phyloP scores from a whole-genome alignment of 2,113 vertebrate genomes.

The Pristiophorus japonicus region DNA sequence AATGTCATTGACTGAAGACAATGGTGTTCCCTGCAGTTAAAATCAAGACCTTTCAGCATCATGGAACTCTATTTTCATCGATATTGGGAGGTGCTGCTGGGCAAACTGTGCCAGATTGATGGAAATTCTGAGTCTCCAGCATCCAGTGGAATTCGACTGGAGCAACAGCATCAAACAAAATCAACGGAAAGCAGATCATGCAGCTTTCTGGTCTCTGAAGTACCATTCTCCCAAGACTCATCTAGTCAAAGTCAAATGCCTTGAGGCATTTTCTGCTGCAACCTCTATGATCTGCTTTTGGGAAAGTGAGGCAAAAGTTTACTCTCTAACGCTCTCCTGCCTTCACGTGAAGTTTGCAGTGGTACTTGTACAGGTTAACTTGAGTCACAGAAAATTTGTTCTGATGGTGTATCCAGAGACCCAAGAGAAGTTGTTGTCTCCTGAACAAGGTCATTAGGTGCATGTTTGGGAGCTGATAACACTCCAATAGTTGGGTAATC shows the following conservation, averaged over 20 bases:
- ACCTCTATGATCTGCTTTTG: background rate
- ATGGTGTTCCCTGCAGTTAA: background rate
- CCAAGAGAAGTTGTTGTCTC: background rate
- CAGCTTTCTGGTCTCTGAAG: background rate
- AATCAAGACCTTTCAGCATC: background rate
- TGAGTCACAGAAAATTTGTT: background rate
- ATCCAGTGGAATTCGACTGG: background rate
- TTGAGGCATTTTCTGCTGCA: background rate
- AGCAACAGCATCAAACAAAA: background rate
- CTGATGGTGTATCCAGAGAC: background rate
- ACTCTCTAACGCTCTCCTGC: background rate
- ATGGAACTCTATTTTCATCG: background rate
- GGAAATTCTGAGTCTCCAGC: background rate
- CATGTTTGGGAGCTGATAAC: background rate
- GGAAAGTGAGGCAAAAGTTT: background rate
- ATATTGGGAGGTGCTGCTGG: background rate
- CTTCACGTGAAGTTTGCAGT: background rate
- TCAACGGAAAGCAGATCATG: background rate
- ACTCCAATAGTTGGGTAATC: background rate
- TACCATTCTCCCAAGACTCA: background rate
- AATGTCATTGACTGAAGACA: background rate
- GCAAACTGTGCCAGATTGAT: background rate
- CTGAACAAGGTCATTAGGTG: background rate
- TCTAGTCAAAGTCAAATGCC: background rate
- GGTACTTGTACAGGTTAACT: background rate